Base-by-base conservation (phyloP, 2,888 invertebrate genomes). In the Plutella xylostella region DNA sequence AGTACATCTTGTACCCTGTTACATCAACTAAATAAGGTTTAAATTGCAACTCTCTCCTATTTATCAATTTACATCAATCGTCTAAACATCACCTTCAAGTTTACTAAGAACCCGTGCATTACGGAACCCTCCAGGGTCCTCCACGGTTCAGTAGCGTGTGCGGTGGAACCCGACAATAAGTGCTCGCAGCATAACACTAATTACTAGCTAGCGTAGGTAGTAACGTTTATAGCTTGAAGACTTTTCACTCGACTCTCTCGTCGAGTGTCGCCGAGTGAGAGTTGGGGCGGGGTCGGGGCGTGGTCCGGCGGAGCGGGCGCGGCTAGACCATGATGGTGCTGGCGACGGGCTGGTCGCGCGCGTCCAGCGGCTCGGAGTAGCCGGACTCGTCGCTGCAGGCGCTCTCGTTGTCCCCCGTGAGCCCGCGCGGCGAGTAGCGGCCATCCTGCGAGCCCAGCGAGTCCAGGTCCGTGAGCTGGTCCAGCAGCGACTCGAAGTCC, bases 321-420 rank as follows among this genome's bases (percentile, higher is more conserved):
- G 18, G 46, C 51, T 70, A 80, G 35, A 85, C 83, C 82, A 84
- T 83, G 44, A 85, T 83, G 44, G 85, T 85, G 51, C 70, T 84
- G 12, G 79, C 84, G 17, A 85, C 80, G 43, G 82, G 67, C 52
- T 83, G 82, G 17, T 85, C 82, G 57, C 79, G 82, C 20, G 72
- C 74, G 35, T 90, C 90, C 51, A 89, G 75, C 47, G 86, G 86
- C 67, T 96, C 96, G 21, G 94, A 95, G 72, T 94, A 96, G 3
- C 96, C 96, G 46, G 94, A 94, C 69, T 96, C 96, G 61, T 96
- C 95, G 68, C 94, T 94, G 65, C 93, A 91, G 51, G 91, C 94
- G 61, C 94, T 94, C 61, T 90, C 90, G 53, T 86, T 90, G 58
- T 91, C 91, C 42, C 88, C 89, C n/a, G n/a, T n/a, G n/a, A n/a